phyloP scores from a whole-genome alignment of 2,888 invertebrate species.

The Trichogramma dendrolimi region DNA sequence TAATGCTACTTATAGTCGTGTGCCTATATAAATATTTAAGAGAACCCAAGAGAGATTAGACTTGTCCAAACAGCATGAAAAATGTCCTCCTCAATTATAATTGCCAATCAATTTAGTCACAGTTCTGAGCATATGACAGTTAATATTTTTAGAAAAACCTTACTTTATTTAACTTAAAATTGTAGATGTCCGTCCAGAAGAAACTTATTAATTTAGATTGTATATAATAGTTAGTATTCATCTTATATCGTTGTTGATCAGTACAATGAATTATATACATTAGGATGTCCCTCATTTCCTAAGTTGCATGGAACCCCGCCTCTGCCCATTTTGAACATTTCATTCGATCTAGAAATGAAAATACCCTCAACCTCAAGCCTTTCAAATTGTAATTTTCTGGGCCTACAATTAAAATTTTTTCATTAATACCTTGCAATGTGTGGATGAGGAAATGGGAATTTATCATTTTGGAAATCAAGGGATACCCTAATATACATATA shows the following conservation, averaged over 20 bases:
- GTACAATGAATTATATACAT: no score
- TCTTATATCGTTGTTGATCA: no score
- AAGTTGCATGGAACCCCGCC: no score
- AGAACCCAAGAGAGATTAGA: conserved; percentile 22
- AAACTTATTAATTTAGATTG: conserved; percentile 9
- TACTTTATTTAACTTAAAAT: background rate
- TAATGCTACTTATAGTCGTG: conserved; percentile 39
- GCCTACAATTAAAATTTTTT: background rate
- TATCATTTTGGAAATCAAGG: no score
- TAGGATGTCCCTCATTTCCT: no score
- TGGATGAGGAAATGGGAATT: no score
- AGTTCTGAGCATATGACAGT: conserved; percentile 1
- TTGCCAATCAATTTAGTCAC: conserved; percentile 15
- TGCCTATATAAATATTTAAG: conserved; percentile 32
- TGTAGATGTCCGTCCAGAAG: conserved; percentile 35
- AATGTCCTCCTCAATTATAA: background rate
- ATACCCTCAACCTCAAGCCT: background rate
- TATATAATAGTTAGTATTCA: no score
- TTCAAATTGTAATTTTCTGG: background rate
- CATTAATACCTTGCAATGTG: background rate
- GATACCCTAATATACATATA: no score
- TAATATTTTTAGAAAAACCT: conserved; percentile 1
- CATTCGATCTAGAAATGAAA: background rate
- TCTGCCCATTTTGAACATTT: no score
- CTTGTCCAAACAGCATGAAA: conserved; percentile 12